These are phyloP conservation scores for Nesometra sesokonis DNA, from an alignment of 35 echinoderm and acorn worm species.

Conservation along the genomic window DNA sequence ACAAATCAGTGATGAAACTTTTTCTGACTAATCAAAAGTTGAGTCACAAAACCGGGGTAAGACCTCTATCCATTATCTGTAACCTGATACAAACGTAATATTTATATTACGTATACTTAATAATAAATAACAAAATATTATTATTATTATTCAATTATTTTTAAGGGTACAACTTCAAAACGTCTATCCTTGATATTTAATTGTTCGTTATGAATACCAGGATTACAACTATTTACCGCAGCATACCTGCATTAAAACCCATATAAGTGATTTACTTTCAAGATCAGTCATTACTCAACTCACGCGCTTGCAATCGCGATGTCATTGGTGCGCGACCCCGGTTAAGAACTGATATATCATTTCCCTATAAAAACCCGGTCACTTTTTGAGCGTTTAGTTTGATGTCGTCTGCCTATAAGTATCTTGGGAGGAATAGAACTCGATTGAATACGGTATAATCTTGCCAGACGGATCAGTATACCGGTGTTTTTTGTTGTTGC, in stretches of 20 bases:
- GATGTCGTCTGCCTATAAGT: not conserved
- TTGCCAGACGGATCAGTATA: not conserved
- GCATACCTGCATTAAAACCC: too few species aligned
- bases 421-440: not conserved
- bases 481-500: not conserved
- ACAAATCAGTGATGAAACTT: not conserved
- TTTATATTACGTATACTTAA: too few species aligned
- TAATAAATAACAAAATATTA: too few species aligned
- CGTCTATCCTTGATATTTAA: too few species aligned
- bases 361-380: not conserved
- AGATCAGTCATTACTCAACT: not conserved
- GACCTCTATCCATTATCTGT: not conserved
- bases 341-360: not conserved
- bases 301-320: not conserved
- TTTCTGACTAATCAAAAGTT: not conserved
- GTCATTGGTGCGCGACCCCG: not conserved
- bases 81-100: too few species aligned
- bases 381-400: not conserved
- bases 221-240: too few species aligned
- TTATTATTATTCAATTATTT: too few species aligned
- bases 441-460: not conserved
- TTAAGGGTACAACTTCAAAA: too few species aligned
- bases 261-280: too few species aligned
- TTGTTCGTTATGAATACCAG: too few species aligned
- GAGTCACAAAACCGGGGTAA: not conserved